phyloP scores from a whole-genome alignment of 1,140 invertebrate species.

The Phenacoccus solenopsis region DNA sequence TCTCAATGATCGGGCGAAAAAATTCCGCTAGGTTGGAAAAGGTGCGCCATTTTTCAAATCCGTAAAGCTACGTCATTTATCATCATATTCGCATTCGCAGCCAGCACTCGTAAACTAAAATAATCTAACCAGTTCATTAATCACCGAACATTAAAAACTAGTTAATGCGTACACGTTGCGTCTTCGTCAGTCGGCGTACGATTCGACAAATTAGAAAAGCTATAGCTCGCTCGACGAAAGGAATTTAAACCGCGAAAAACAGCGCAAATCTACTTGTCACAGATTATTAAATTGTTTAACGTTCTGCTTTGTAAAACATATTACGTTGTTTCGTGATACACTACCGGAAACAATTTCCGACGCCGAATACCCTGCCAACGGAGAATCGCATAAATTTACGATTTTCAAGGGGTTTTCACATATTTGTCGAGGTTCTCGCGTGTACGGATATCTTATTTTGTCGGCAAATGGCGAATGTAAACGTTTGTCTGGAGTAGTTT shows the following conservation, averaged over 20 bases:
- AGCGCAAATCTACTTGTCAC: background rate
- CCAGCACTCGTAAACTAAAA: too few relatives aligned
- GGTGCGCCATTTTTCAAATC: background rate
- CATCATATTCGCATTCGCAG: background rate
- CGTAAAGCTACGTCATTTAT: background rate
- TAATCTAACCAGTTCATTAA: background rate
- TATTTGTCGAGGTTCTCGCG: too few relatives aligned
- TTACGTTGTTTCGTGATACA: background rate
- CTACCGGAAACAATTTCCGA: background rate
- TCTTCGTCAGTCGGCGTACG: background rate
- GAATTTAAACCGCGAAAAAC: background rate
- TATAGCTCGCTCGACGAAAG: too few relatives aligned
- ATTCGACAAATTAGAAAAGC: background rate
- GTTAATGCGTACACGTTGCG: background rate
- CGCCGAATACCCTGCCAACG: background rate
- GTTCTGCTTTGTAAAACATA: background rate
- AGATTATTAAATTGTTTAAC: background rate
- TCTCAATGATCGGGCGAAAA: too few relatives aligned
- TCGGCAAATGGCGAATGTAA: too few relatives aligned
- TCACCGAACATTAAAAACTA: background rate
- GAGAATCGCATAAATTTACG: background rate
- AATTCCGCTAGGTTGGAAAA: too few relatives aligned
- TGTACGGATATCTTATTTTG: too few relatives aligned
- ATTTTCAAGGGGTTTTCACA: background rate
- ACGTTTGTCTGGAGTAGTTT: too few relatives aligned